Evolutionary conservation across 2,888 invertebrate genomes (phyloP), one percentile per base, ranked within the genome.

Genomic region (Odontocerum albicorne): DNA sequence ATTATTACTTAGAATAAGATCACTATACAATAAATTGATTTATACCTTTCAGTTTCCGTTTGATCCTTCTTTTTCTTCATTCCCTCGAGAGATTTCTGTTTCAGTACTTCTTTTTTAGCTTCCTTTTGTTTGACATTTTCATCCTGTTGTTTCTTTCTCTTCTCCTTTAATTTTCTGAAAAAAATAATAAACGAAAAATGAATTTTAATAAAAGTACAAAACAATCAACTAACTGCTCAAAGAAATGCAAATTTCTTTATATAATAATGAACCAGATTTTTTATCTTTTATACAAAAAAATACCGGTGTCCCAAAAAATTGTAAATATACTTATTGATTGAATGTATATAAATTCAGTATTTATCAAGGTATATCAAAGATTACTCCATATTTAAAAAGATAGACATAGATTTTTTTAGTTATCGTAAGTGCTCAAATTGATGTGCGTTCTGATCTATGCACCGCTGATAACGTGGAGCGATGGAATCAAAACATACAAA

Each of bases 61-160:
- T 64, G 36, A 36, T 72, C 73, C 42, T 77, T 81, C 66, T 79
- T 80, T 65, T 82, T 80, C 66, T 81, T 79, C 70, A 87, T 87
- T 2, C 88, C 88, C 59, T 84, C 81, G 4, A 88, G 66, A 1
- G 87, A 79, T 63, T 84, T 87, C 66, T 85, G 80, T 67, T 87
- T 88, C 16, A 80, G 74, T 44, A 81, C 77, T 63, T 85, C 79
- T 67, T 84, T 86, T 52, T 78, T 73, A 19, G 73, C 71, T 65
- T 88, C 85, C 65, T 88, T 89, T 32, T 81, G 81, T 63, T 81
- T 79, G 44, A 82, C 81, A 66, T 91, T 91, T 60, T 84, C 82
- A 45, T 87, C 85, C 68, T 94, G 93, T 55, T 82, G 73, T 55
- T 85, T 84, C 65, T 86, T 90, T 13, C 92, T 83, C 63, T 87